Evolutionary conservation across 2,113 vertebrate genomes (phyloP), one percentile per base, ranked within the genome.

Genomic region (Labeo catla): DNA sequence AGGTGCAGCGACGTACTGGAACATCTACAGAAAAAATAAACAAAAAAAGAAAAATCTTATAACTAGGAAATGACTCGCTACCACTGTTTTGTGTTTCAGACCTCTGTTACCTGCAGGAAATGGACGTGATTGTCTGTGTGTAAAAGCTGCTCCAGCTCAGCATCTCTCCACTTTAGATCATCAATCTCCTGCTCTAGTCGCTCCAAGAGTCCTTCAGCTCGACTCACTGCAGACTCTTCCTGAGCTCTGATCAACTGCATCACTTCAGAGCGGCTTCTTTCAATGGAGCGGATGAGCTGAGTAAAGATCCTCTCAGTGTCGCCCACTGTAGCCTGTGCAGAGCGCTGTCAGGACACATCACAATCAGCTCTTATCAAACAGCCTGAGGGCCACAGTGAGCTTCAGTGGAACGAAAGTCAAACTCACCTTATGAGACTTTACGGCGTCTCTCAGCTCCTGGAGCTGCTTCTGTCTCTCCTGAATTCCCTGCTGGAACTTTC

Each of bases 261-360:
- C 79, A 86, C 50, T 83, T 87, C 86, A 78, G 88, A 87, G 50
- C 73, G 36, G 10, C 28, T 87, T 78, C 61, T 78, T 65, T 89
- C 73, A 77, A 89, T 85, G 61, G 77, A 87, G 36, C 12, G 47
- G 57, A 84, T 81, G 54, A 88, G 54, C n/a, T 84, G 68, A 49
- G 76, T 86, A 54, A 88, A 90, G 76, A 84, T 86, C 74, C 63
- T 81, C 65, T 89, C 84, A 65, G 45, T 63, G 66, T 86, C 68
- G 10, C 86, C 84, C 70, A 88, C 77, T 80, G 84, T 74, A 45
- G 52, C 54, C 74, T 86, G 73, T 83, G 86, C 78, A 85, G 84
- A 86, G 66, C 15, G 16, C 84, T 88, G 79, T 65, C 65, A 36
- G 15, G 39, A 68, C 34, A 39, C 15, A 68, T 68, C 65, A 19